These are phyloP conservation scores for Ophraella communa DNA, from an alignment of 2,888 invertebrate species.

Conservation along the genomic window DNA sequence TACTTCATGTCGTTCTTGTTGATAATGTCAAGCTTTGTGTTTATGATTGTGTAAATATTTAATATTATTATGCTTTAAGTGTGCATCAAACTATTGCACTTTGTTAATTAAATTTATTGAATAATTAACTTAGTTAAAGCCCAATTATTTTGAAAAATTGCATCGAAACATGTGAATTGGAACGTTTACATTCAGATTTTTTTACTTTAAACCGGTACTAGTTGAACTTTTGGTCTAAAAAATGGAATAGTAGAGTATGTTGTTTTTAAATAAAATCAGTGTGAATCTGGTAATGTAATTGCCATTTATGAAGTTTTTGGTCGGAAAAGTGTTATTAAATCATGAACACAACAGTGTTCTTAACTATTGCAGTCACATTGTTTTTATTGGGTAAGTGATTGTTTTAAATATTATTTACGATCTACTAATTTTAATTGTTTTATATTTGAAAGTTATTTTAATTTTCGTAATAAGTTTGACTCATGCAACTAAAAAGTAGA, in stretches of 20 bases:
- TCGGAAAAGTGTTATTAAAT: constrained; percentile 12
- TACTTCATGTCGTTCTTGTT: constrained; percentile 7
- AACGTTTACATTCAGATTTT: constrained; percentile 18
- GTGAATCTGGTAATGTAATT: background rate
- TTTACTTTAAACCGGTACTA: constrained; percentile 34
- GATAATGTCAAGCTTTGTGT: constrained; percentile 22
- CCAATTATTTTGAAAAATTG: background rate
- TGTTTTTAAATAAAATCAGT: constrained; percentile 1
- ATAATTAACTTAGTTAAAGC: background rate
- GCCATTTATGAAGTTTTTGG: constrained; percentile 13
- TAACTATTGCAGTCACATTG: background rate
- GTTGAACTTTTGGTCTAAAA: constrained; percentile 40
- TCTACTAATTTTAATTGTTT: background rate
- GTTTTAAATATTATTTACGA: background rate
- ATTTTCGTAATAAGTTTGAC: too few species aligned
- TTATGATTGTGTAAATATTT: constrained; percentile 25
- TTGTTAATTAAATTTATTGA: background rate
- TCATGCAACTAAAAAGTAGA: too few species aligned
- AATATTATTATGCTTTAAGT: background rate
- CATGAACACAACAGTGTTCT: constrained; percentile 19
- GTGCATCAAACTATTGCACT: background rate
- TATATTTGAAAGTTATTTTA: background rate
- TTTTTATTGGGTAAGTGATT: constrained; percentile 14
- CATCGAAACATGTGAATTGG: constrained; percentile 24
- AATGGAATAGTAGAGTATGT: constrained; percentile 16